A percentile compares a stretch with the other conserved stretches of the same genome.
Conservation (phyloP, 2,113 vertebrate genomes). For the Gracilinanus agilis region DNA sequence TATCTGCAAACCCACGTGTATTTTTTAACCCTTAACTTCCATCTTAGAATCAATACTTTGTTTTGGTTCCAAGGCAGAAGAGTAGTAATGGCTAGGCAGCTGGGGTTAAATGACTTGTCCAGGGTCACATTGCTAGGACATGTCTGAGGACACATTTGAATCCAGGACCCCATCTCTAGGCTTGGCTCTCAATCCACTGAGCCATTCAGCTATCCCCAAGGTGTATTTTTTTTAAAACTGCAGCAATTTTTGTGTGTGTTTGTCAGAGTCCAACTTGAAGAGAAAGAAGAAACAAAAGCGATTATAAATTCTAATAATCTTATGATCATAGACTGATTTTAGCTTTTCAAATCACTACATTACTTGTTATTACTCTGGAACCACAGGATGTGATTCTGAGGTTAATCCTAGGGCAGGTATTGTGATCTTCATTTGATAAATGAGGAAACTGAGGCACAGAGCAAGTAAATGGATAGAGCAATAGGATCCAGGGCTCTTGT, state of each 20-base stretch:
- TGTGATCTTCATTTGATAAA: neutral
- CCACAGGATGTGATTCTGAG: neutral
- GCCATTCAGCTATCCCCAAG: no score
- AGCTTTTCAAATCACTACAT: neutral
- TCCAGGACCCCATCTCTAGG: no score
- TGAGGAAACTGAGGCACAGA: neutral
- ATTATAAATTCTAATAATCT: neutral
- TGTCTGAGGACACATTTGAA: no score
- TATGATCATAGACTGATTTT: neutral
- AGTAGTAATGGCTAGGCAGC: no score
- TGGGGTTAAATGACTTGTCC: no score
- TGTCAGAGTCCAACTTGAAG: neutral
- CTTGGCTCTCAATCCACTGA: no score
- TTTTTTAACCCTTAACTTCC: neutral
- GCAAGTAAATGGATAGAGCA: neutral
- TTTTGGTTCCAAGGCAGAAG: no score
- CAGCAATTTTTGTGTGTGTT: neutral
- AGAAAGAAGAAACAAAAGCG: neutral
- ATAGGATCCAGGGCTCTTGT: neutral
- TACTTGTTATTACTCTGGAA: neutral
- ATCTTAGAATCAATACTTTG: no score
- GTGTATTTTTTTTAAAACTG: neutral
- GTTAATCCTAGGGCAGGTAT: neutral
- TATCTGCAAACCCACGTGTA: neutral
- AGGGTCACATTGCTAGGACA: no score